A percentile compares a stretch with the other conserved stretches of the same genome.
Conservation (phyloP, 1,140 invertebrate species). For the Agrypnia vestita region DNA sequence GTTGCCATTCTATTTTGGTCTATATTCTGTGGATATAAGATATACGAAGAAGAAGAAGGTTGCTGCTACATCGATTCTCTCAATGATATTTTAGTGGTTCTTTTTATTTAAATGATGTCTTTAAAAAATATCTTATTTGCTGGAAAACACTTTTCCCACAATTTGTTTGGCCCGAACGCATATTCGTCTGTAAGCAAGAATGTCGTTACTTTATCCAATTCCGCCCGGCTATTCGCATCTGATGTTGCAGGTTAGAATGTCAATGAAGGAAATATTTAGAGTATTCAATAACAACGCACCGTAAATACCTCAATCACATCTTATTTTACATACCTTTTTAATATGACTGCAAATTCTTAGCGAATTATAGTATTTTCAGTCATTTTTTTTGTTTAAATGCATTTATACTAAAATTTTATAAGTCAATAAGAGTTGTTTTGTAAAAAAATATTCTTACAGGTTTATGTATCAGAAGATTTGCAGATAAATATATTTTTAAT, state of each 20-base stretch:
- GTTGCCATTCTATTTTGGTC: no score
- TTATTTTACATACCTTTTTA: no score
- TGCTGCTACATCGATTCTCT: neutral
- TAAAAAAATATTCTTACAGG: no score
- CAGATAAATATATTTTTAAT: neutral
- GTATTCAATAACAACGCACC: no score
- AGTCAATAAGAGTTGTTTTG: no score
- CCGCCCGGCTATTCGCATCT: conserved; percentile 45
- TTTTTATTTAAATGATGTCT: conserved; percentile 26
- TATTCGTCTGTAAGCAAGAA: conserved; percentile 26
- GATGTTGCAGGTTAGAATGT: conserved; percentile 53
- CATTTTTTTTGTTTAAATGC: neutral
- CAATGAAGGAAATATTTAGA: neutral
- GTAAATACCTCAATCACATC: no score
- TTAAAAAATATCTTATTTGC: conserved; percentile 36
- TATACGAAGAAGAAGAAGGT: neutral
- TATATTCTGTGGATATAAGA: no score
- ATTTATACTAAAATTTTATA: neutral
- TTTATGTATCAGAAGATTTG: neutral
- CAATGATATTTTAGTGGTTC: neutral
- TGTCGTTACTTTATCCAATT: conserved; percentile 19
- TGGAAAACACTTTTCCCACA: conserved; percentile 15
- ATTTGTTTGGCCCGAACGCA: conserved; percentile 1
- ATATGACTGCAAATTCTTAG: no score
- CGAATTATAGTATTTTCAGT: no score